Base-by-base conservation (phyloP, 2,797 vertebrate species). In the Australoheros facetus region DNA sequence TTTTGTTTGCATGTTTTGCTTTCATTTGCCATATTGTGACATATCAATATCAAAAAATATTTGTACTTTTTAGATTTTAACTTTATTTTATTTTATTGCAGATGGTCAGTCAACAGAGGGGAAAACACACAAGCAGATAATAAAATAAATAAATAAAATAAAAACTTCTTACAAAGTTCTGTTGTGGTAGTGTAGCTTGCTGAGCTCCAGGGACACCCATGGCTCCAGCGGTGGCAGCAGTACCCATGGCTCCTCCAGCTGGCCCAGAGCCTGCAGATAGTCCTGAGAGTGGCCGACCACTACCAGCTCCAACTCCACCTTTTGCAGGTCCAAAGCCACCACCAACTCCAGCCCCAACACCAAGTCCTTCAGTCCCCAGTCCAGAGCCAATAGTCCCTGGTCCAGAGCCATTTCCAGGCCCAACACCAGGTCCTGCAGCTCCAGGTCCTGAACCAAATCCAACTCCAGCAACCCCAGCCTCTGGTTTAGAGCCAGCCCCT, bases 121-220 rank as follows among this genome's bases (percentile, higher is more conserved):
- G 5, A 2, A n/a, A 13, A 56, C 9, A 69, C 5, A 59, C 2
- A 14, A 75, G 53, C 2, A 64, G 19, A 71, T 2, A 8, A 14
- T 3, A 17, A 30, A 34, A 34, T 7, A 34, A 8, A 34, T 10
- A 10, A 10, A 37, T 37, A 75, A 23, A 17, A 32, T 30, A 37
- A 5, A 76, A 73, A 66, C 0, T 23, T 73, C 98, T 98, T 95
- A 99, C 98, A 88, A 96, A 99, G 42, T 88, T 94, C 77, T 93
- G 88, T 48, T 89, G 93, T 71, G 92, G 91, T 28, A 64, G 81
- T 82, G 89, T 91, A 0, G 92, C 79, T 32, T 51, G 64, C 64
- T 51, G 45, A 69, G 4, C 45, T 62, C 96, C 95, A 85, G 93
- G 84, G 16, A 73, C 30, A 0, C 81, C 94, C 85, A 96, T 88